These are phyloP conservation scores for Campylomormyrus tamandua DNA, from an alignment of 2,113 vertebrate genomes.

Conservation along the genomic window DNA sequence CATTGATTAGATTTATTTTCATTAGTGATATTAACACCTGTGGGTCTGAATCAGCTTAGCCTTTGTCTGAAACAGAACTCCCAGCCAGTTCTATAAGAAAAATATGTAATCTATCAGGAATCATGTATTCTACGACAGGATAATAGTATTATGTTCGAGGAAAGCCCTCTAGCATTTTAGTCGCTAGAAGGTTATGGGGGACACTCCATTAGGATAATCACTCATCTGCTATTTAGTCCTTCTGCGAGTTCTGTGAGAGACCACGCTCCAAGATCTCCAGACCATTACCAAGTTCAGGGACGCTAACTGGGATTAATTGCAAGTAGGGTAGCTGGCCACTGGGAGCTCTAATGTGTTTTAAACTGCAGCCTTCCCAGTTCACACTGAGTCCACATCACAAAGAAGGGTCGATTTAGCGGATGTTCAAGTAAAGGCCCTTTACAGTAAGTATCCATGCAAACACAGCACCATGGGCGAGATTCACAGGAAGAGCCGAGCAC, in stretches of 20 bases:
- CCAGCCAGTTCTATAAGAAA: background rate
- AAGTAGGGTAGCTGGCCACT: background rate
- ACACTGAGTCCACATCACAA: background rate
- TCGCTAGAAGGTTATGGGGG: background rate
- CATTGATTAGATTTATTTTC: background rate
- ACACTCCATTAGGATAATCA: background rate
- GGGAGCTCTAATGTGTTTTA: background rate
- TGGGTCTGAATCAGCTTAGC: background rate
- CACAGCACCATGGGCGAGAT: background rate
- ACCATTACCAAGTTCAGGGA: background rate
- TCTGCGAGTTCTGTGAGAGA: background rate
- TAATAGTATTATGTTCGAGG: background rate
- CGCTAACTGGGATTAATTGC: background rate
- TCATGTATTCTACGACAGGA: background rate
- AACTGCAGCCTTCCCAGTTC: background rate
- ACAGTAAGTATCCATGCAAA: background rate
- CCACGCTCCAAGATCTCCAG: background rate
- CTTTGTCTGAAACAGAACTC: background rate
- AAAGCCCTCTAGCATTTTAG: background rate
- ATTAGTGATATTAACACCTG: background rate
- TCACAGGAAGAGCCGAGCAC: background rate
- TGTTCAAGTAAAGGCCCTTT: background rate
- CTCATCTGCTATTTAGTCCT: background rate
- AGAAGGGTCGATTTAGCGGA: background rate
- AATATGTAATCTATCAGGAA: background rate